These are phyloP conservation scores for Erpetoichthys calabaricus DNA, from an alignment of 2,797 vertebrate genomes.

Conservation along the genomic window DNA sequence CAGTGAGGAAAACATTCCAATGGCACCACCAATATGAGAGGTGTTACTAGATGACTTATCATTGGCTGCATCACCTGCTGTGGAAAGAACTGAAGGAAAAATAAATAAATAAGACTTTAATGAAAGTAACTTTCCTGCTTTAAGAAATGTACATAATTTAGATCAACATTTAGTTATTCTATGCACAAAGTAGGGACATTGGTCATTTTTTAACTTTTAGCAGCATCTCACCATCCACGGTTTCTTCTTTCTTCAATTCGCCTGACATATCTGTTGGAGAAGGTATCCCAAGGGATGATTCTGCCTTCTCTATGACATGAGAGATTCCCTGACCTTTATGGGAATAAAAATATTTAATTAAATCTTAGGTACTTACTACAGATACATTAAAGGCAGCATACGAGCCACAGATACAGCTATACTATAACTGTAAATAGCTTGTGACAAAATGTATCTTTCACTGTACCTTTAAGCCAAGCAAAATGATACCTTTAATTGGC, in stretches of 20 bases:
- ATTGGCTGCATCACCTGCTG: conserved; percentile 15
- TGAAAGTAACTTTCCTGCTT: conserved; percentile 33
- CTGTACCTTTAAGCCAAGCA: no score
- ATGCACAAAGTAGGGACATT: no score
- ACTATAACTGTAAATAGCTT: no score
- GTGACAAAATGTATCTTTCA: no score
- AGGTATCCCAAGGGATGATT: conserved; percentile 83
- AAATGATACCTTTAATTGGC: no score
- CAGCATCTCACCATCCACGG: conserved; percentile 27
- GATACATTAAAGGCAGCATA: no score
- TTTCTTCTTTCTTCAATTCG: conserved; percentile 40
- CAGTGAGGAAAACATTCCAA: conserved; percentile 79
- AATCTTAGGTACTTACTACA: no score
- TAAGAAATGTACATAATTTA: conserved; percentile 7
- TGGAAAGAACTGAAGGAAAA: no score
- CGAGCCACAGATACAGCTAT: no score
- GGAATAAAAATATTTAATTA: conserved; percentile 18
- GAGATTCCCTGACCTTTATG: conserved; percentile 80
- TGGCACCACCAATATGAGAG: conserved; percentile 49
- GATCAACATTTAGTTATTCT: no score
- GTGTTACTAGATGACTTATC: conserved; percentile 37
- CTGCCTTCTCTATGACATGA: conserved; percentile 89
- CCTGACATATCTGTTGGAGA: conserved; percentile 68
- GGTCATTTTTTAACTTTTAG: no score
- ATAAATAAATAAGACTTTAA: no score